These are phyloP conservation scores for Charina bottae DNA, from an alignment of 2,113 vertebrate genomes.

Conservation along the genomic window DNA sequence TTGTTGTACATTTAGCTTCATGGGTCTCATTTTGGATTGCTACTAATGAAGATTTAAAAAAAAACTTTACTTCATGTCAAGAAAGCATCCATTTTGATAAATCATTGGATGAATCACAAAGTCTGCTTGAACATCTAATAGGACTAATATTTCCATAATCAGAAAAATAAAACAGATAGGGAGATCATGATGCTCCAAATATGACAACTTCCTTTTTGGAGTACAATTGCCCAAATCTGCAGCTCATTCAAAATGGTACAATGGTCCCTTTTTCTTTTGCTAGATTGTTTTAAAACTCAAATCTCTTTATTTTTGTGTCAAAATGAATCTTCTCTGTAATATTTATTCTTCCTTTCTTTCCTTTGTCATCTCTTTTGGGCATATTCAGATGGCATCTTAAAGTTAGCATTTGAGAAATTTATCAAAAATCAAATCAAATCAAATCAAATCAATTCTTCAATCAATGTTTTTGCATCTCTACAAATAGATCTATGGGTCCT, in stretches of 20 bases:
- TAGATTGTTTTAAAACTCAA: conserved; percentile 37
- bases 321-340: neutral
- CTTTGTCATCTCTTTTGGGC: neutral
- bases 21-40: too few relatives aligned
- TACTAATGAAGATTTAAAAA: too few relatives aligned
- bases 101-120: too few relatives aligned
- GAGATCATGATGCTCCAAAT: neutral
- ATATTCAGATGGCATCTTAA: conserved; percentile 11
- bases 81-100: too few relatives aligned
- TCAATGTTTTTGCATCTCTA: conserved; percentile 13
- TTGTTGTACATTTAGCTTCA: too few relatives aligned
- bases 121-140: too few relatives aligned
- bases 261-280: neutral
- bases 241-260: neutral
- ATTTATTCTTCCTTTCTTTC: neutral
- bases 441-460: too few relatives aligned
- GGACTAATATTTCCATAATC: conserved; percentile 27
- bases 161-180: too few relatives aligned
- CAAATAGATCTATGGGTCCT: conserved; percentile 28
- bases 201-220: neutral
- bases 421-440: too few relatives aligned
- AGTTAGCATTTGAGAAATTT: neutral
- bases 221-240: neutral
- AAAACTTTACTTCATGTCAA: too few relatives aligned
- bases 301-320: neutral